These are phyloP conservation scores for Pampusana beccarii DNA, from an alignment of 2,113 vertebrate species.

Conservation along the genomic window DNA sequence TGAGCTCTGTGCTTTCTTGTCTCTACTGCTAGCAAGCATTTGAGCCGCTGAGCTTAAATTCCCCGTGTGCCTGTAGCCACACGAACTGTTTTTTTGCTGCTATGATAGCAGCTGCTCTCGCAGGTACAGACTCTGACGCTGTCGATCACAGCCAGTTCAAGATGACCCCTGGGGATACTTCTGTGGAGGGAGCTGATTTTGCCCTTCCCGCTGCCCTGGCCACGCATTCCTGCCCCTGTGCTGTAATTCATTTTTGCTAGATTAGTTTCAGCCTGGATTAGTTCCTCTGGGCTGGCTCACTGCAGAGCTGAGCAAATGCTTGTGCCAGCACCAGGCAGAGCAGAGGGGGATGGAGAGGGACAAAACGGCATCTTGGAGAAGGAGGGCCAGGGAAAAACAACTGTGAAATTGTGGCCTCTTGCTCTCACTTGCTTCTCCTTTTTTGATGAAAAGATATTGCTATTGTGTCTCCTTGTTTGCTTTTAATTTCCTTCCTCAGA, in stretches of 20 bases:
- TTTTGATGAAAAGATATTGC: slow-evolving; percentile 4
- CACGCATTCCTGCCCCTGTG: background rate
- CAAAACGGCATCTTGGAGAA: background rate
- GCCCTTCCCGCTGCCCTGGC: background rate
- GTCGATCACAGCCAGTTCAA: fast-evolving
- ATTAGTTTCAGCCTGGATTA: slow-evolving; percentile 45
- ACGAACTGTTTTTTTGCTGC: background rate
- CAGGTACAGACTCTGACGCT: background rate
- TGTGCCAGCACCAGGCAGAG: background rate
- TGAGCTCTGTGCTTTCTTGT: slow-evolving; percentile 13
- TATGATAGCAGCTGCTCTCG: background rate
- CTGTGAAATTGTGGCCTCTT: background rate
- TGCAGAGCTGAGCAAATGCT: background rate
- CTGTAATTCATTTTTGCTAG: slow-evolving; percentile 1
- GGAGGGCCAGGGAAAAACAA: background rate
- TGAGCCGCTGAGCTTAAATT: fast-evolving
- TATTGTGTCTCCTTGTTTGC: background rate
- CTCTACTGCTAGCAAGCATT: background rate
- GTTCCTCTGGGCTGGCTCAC: background rate
- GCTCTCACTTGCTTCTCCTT: background rate
- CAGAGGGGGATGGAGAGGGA: background rate
- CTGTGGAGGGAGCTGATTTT: background rate
- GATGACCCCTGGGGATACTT: background rate
- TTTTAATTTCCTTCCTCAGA: slow-evolving; percentile 12
- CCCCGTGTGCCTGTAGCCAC: background rate